Evolutionary conservation across 1,140 invertebrate species (phyloP).

Genomic region (Drosophila grimshawi): DNA sequence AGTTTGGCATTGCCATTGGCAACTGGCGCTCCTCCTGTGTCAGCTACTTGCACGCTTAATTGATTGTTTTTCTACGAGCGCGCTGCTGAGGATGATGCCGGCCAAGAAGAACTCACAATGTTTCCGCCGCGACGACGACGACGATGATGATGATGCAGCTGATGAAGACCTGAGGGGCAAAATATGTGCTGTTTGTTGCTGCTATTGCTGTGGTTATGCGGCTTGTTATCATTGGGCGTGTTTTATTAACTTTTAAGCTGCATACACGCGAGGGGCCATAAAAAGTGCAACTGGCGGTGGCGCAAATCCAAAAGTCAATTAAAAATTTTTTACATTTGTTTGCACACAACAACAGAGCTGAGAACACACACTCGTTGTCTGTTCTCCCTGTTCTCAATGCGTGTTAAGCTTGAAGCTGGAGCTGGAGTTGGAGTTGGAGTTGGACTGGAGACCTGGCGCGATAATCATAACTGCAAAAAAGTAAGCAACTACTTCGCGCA

Average conservation of each 20-base stretch:
- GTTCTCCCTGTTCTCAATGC: not conserved
- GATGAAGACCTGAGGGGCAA: slow-evolving; percentile 82
- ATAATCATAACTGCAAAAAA: slow-evolving; percentile 83
- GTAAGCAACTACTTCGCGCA: slow-evolving; percentile 77
- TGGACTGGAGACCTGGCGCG: slow-evolving; percentile 56
- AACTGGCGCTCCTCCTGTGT: slow-evolving; percentile 67
- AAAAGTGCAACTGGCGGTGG: slow-evolving; percentile 77
- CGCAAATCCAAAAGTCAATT: slow-evolving; percentile 80
- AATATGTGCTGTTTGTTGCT: slow-evolving; percentile 47
- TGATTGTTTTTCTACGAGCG: slow-evolving; percentile 80
- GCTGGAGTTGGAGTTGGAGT: not conserved
- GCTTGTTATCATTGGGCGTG: slow-evolving; percentile 83
- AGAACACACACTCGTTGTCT: not conserved
- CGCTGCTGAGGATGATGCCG: slow-evolving; percentile 45
- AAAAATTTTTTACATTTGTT: slow-evolving; percentile 83
- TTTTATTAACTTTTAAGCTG: slow-evolving; percentile 83
- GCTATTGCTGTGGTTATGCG: slow-evolving; percentile 39
- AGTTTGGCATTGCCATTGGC: slow-evolving; percentile 44
- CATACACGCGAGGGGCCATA: slow-evolving; percentile 79
- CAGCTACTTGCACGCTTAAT: slow-evolving; percentile 80
- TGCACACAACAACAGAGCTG: slow-evolving; percentile 57
- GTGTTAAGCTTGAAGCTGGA: too few species aligned
- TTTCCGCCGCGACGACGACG: slow-evolving; percentile 15
- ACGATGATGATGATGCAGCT: slow-evolving; percentile 4
- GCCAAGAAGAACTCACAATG: slow-evolving; percentile 30